These are phyloP conservation scores for Poeciliopsis turneri DNA, from an alignment of 2,797 vertebrate species.

Conservation along the genomic window DNA sequence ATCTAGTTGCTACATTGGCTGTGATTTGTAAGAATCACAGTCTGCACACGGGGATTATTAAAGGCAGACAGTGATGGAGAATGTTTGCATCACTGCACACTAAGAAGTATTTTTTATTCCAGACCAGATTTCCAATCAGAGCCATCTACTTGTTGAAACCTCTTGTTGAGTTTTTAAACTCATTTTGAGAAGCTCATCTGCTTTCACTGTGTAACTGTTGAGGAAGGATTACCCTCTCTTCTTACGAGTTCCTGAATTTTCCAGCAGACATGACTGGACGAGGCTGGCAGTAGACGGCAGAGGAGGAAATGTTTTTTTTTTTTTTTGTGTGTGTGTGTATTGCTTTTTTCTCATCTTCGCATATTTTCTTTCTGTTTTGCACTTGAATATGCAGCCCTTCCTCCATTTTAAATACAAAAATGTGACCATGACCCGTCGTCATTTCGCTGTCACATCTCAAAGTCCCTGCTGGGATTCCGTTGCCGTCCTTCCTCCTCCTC, in stretches of 20 bases:
- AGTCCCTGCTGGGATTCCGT: background rate
- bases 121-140: conserved; percentile 66
- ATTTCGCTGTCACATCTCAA: background rate
- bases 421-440: background rate
- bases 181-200: conserved; percentile 49
- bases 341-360: background rate
- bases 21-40: conserved; percentile 24
- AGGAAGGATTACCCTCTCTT: conserved; percentile 26
- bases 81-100: conserved; percentile 59
- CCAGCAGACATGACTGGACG: background rate
- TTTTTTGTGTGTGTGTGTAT: background rate
- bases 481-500: conserved; percentile 9
- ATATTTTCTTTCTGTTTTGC: background rate
- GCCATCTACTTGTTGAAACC: conserved; percentile 50
- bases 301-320: background rate
- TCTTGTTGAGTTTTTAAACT: conserved; percentile 39
- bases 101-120: conserved; percentile 57
- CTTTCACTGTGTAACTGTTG: conserved; percentile 39
- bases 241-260: background rate
- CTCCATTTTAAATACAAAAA: background rate
- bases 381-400: background rate
- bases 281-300: background rate
- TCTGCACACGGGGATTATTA: conserved; percentile 46
- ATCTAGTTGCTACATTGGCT: conserved; percentile 56
- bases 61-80: conserved; percentile 42